Conservation (phyloP, 1,140 invertebrate genomes). For the Physella acuta region DNA sequence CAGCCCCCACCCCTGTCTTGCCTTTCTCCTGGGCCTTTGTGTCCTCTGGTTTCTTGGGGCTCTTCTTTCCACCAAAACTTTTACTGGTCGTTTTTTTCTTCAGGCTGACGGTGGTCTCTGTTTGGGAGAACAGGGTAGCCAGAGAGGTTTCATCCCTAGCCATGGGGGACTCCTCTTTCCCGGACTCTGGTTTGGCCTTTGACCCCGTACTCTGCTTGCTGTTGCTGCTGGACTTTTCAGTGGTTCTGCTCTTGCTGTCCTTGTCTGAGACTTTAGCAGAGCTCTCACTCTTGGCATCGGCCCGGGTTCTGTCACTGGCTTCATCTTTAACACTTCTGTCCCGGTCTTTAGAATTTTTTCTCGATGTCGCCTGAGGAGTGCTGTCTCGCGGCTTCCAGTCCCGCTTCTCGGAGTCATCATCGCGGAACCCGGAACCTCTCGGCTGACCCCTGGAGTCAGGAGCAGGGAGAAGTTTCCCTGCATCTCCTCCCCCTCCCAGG, state of each 20-base stretch:
- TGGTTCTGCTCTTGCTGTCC: neutral
- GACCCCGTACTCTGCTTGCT: too few species aligned
- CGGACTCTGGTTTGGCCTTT: neutral
- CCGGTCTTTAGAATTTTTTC: neutral
- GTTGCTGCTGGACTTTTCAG: neutral
- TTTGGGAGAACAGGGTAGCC: conserved; percentile 17
- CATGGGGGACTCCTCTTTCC: conserved; percentile 7
- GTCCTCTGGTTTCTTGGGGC: conserved; percentile 18
- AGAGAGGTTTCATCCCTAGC: conserved; percentile 16
- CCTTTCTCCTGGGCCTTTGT: neutral
- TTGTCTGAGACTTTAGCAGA: neutral
- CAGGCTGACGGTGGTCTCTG: conserved; percentile 9
- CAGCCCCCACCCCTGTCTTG: conserved; percentile 1
- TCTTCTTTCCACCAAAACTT: conserved; percentile 25
- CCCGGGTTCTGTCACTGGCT: neutral
- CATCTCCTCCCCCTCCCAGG: neutral
- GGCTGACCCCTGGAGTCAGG: neutral
- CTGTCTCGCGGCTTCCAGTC: conserved; percentile 15
- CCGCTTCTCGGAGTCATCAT: conserved; percentile 2
- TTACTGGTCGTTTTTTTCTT: conserved; percentile 10
- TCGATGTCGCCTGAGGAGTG: neutral
- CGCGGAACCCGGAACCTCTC: neutral
- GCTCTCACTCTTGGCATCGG: neutral
- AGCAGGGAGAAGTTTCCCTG: neutral
- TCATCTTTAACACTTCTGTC: neutral